Conservation (phyloP, 2,113 vertebrate genomes). For the Apeltes quadracus region DNA sequence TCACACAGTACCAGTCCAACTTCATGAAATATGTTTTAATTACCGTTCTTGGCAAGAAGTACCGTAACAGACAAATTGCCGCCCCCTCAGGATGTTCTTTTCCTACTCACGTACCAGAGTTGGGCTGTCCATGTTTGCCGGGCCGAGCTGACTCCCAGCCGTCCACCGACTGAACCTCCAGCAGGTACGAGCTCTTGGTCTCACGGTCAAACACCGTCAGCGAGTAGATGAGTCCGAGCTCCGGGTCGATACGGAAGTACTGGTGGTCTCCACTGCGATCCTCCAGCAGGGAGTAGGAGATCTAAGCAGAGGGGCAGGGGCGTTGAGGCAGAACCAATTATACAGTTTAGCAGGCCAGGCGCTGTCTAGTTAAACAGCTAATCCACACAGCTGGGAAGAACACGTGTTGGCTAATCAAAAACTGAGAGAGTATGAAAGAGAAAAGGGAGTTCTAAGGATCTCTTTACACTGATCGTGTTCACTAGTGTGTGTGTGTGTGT, state of each 20-base stretch:
- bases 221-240: conserved; percentile 85
- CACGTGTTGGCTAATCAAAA: neutral
- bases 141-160: conserved; percentile 88
- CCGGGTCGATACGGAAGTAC: conserved; percentile 84
- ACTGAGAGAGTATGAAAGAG: neutral
- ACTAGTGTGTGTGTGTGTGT: neutral
- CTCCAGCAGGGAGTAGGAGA: conserved; percentile 87
- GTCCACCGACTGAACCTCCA: conserved; percentile 89
- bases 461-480: rapidly evolving
- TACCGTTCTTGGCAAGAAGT: neutral
- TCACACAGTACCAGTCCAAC: neutral
- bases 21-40: neutral
- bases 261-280: conserved; percentile 86
- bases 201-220: conserved; percentile 88
- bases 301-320: conserved; percentile 67
- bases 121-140: conserved; percentile 87
- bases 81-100: neutral
- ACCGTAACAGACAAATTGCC: neutral
- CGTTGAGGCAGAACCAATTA: neutral
- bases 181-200: conserved; percentile 86
- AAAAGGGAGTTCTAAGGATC: neutral
- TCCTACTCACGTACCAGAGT: conserved; percentile 83
- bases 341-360: neutral
- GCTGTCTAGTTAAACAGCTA: neutral
- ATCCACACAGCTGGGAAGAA: conserved; percentile 9